phyloP scores from a whole-genome alignment of 2,888 invertebrate genomes.

The Lissocephala sabroskyi region DNA sequence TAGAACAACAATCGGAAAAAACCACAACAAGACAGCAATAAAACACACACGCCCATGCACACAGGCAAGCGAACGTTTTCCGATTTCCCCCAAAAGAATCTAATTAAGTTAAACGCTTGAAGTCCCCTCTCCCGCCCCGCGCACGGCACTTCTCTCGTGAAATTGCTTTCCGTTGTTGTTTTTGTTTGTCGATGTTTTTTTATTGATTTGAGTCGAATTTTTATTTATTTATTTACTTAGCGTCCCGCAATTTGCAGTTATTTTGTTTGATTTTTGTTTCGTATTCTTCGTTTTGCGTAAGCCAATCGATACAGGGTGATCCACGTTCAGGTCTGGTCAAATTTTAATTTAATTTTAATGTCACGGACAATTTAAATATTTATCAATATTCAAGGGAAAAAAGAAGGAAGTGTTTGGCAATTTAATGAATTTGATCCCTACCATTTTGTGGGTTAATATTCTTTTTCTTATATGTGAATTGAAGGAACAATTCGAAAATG shows the following conservation, averaged over 20 bases:
- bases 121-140: neutral
- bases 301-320: constrained; percentile 18
- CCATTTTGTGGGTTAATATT: too few relatives aligned
- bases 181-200: constrained; percentile 18
- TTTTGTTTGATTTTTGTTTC: too few relatives aligned
- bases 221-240: constrained; percentile 57
- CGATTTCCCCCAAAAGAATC: neutral
- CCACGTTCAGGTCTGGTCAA: too few relatives aligned
- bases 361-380: too few relatives aligned
- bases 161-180: constrained; percentile 25
- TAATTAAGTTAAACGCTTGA: neutral
- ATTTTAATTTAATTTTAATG: too few relatives aligned
- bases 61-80: constrained; percentile 15
- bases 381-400: too few relatives aligned
- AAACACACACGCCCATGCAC: constrained; percentile 4
- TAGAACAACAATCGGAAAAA: constrained; percentile 15
- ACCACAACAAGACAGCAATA: constrained; percentile 2
- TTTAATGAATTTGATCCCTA: too few relatives aligned
- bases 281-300: too few relatives aligned
- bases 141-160: constrained; percentile 1
- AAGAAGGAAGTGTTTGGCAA: too few relatives aligned
- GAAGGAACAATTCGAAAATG: too few relatives aligned
- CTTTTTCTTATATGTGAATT: too few relatives aligned
- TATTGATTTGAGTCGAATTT: constrained; percentile 54
- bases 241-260: too few relatives aligned